Evolutionary conservation across 2,113 vertebrate species (phyloP).

Genomic region (Chaetodon trifascialis): DNA sequence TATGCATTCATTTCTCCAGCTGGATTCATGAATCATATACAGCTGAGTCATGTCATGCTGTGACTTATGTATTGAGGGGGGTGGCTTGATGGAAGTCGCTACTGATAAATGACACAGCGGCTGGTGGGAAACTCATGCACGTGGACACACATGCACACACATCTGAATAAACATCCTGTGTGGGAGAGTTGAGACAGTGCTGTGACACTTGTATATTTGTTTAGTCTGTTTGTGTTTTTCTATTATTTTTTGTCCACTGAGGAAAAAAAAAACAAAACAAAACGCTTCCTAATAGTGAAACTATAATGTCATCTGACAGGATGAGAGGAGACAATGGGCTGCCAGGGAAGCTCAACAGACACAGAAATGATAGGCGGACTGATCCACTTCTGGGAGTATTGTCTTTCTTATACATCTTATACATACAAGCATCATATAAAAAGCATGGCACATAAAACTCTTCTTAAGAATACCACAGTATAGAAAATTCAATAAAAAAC

Average conservation of each 20-base stretch:
- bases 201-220: conserved; percentile 65
- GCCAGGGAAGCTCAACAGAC: conserved; percentile 7
- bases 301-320: conserved; percentile 47
- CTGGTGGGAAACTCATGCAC: conserved; percentile 1
- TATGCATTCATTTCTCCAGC: background rate
- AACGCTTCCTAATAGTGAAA: conserved; percentile 5
- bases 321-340: conserved; percentile 47
- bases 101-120: conserved; percentile 21
- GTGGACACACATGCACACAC: conserved; percentile 7
- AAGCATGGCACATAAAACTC: background rate
- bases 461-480: background rate
- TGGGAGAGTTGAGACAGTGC: conserved; percentile 19
- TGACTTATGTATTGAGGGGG: background rate
- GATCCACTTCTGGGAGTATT: conserved; percentile 4
- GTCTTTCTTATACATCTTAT: too few species aligned
- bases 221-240: conserved; percentile 55
- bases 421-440: too few species aligned
- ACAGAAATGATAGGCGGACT: conserved; percentile 7
- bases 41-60: background rate
- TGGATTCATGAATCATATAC: background rate
- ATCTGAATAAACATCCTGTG: conserved; percentile 79
- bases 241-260: conserved; percentile 58
- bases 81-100: background rate
- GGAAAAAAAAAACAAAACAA: conserved; percentile 18
- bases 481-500: background rate